Base-by-base conservation (phyloP, 2,113 vertebrate species). In the Balaenoptera acutorostrata region DNA sequence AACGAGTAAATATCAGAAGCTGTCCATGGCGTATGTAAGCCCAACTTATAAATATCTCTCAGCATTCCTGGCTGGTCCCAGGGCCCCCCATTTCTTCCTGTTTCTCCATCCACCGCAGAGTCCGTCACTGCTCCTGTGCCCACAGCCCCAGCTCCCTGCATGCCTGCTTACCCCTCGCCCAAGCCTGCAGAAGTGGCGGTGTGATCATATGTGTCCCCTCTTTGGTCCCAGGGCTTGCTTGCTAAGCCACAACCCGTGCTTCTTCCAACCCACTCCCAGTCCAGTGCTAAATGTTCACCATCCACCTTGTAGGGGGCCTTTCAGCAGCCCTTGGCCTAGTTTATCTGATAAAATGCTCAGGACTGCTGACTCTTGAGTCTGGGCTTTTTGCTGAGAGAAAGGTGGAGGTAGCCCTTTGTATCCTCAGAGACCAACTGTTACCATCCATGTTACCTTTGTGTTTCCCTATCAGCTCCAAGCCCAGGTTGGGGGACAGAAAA, bases 91-190 rank as follows among this genome's bases (percentile, higher is more conserved):
- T 36, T 71, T 63, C 57, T 55, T 33, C 3, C 57, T n/a, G 8
- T 3, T 4, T 21, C 68, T 52, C 85, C 23, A n/a, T 0, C 44
- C 59, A 17, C 23, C 0, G 0, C n/a, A 29, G n/a, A 14, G 59
- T 49, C 69, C 1, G 0, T 6, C 13, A 2, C 8, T 27, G 33
- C 88, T 64, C 29, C 9, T 1, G 29, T 41, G 12, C 77, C 71
- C 71, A 23, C 59, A 39, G 66, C 27, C 33, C 13, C 17, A 29
- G 49, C 69, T 36, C 39, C 49, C n/a, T 36, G 15, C 9, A 2
- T 13, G 27, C 75, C 74, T 55, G 66, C 36, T 27, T 21, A 11
- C 21, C 31, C 63, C 3, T 33, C 3, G 18, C 61, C 15, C 8
- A 39, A 49, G 68, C 72, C 66, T 41, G 12, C 72, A 27, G 55